Conservation (phyloP, 2,888 invertebrate genomes). For the Drosophila engyochracea region DNA sequence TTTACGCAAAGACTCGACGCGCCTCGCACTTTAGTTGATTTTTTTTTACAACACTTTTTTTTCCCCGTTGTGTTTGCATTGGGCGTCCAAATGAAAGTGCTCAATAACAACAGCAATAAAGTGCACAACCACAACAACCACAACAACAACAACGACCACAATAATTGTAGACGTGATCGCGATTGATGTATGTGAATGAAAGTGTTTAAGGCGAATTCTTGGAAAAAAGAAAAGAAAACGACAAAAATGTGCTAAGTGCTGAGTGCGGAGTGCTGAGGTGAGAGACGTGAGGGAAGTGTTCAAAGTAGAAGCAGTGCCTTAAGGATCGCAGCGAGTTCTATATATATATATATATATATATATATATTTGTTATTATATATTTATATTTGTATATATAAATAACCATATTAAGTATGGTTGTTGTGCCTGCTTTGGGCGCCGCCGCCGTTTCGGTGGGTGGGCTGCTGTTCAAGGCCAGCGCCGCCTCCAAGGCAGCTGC, state of each 20-base stretch:
- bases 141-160: conserved; percentile 8
- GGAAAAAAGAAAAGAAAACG: conserved; percentile 25
- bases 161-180: conserved; percentile 40
- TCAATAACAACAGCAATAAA: conserved; percentile 30
- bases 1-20: conserved; percentile 12
- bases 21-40: conserved; percentile 21
- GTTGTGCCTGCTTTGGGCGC: conserved; percentile 80
- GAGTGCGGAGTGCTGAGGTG: neutral
- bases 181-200: conserved; percentile 49
- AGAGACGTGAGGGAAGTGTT: conserved; percentile 3
- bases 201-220: conserved; percentile 44
- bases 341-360: no score
- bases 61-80: conserved; percentile 30
- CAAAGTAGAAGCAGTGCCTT: neutral
- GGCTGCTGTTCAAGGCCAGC: conserved; percentile 83
- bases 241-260: conserved; percentile 23
- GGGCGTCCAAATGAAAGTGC: conserved; percentile 70
- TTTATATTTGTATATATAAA: neutral
- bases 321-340: neutral
- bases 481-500: conserved; percentile 82
- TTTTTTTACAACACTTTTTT: conserved; percentile 25
- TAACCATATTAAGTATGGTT: conserved; percentile 67
- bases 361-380: neutral
- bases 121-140: conserved; percentile 22
- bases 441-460: conserved; percentile 82